Percentiles rank a stretch among this genome's conserved stretches.
These are phyloP conservation scores for Brachionus manjavacas DNA, from an alignment of 1,140 invertebrate species.

Conservation along the genomic window DNA sequence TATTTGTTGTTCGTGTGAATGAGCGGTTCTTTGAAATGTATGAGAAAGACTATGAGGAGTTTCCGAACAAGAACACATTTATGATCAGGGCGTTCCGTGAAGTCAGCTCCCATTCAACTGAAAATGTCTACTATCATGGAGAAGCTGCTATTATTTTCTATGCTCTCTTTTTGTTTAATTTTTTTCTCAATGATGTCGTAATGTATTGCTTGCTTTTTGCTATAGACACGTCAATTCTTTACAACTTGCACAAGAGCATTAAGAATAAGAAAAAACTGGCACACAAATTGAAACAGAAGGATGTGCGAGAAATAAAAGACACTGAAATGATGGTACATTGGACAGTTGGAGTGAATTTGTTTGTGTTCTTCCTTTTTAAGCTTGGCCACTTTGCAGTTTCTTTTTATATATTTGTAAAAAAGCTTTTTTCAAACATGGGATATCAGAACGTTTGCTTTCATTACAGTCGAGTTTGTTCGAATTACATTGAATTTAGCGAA, in stretches of 20 bases:
- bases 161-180: too few species aligned
- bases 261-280: too few species aligned
- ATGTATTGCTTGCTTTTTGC: too few species aligned
- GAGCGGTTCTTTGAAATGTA: background rate
- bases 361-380: background rate
- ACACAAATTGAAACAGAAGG: too few species aligned
- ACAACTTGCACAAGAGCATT: too few species aligned
- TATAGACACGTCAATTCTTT: too few species aligned
- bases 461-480: background rate
- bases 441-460: background rate
- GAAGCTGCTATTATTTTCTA: too few species aligned
- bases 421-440: background rate
- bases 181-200: too few species aligned
- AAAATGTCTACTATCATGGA: too few species aligned
- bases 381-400: too few species aligned
- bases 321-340: background rate
- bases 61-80: background rate
- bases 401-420: background rate
- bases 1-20: background rate
- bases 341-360: background rate
- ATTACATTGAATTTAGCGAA: background rate
- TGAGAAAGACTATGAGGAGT: background rate
- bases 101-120: background rate
- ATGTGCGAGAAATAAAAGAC: too few species aligned
- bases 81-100: background rate